Conservation (phyloP, 2,797 vertebrate species). For the Channa striata region DNA sequence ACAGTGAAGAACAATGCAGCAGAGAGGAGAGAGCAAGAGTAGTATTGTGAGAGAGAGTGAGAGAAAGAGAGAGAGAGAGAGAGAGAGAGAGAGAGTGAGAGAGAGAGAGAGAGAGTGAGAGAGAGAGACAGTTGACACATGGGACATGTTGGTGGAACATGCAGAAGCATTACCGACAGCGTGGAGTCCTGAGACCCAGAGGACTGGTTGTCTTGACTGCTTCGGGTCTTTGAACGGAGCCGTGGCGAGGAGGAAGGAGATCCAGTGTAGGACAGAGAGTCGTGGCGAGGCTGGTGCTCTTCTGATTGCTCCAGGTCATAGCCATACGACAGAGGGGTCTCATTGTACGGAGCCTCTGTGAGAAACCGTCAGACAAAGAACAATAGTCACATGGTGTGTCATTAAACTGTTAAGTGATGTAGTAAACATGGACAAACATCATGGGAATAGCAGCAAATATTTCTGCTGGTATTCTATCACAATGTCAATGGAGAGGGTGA, state of each 20-base stretch:
- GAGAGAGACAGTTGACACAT: neutral
- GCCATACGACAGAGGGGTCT: slow-evolving; percentile 85
- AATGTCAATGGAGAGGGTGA: neutral
- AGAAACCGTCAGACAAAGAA: slow-evolving; percentile 52
- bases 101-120: no score
- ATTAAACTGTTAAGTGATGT: slow-evolving; percentile 33
- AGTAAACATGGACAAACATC: slow-evolving; percentile 23
- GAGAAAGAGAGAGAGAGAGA: no score
- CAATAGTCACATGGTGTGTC: slow-evolving; percentile 53
- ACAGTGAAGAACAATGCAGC: slow-evolving; percentile 24
- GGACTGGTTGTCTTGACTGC: slow-evolving; percentile 86
- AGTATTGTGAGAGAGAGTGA: no score
- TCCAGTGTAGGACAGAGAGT: slow-evolving; percentile 88
- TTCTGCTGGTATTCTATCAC: neutral
- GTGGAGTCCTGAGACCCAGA: slow-evolving; percentile 89
- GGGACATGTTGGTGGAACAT: slow-evolving; percentile 6
- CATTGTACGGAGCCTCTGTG: slow-evolving; percentile 88
- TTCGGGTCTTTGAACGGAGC: slow-evolving; percentile 89
- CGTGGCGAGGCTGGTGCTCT: slow-evolving; percentile 84
- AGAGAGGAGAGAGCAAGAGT: slow-evolving; percentile 11
- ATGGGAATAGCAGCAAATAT: slow-evolving; percentile 7
- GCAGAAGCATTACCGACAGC: slow-evolving; percentile 86
- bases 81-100: no score
- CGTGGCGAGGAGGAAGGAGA: slow-evolving; percentile 90
- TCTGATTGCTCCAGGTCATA: slow-evolving; percentile 88